Conservation (phyloP, 2,888 invertebrate genomes). For the Tiphia femorata region DNA sequence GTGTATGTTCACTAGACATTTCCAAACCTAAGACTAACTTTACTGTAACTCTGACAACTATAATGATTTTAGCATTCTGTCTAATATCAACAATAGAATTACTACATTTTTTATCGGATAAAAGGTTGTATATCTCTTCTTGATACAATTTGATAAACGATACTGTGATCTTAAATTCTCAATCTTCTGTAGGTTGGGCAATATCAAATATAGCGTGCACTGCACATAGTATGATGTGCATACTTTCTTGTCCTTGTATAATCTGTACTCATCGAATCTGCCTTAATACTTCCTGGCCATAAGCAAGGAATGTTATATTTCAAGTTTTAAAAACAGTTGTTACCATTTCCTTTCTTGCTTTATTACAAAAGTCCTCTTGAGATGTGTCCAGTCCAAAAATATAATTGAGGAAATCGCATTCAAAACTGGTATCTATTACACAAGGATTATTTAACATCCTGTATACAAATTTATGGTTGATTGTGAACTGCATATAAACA, state of each 20-base stretch:
- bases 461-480: conserved; percentile 79
- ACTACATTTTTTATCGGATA: conserved; percentile 77
- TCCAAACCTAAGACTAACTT: conserved; percentile 73
- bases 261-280: conserved; percentile 92
- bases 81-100: conserved; percentile 84
- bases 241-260: conserved; percentile 75
- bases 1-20: conserved; percentile 82
- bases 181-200: conserved; percentile 73
- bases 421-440: no score
- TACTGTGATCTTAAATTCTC: conserved; percentile 79
- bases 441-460: conserved; percentile 78
- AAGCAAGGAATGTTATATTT: conserved; percentile 93
- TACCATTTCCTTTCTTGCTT: conserved; percentile 79
- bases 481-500: conserved; percentile 78
- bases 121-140: conserved; percentile 87
- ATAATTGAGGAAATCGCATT: conserved; percentile 87
- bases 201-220: conserved; percentile 84
- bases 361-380: conserved; percentile 82
- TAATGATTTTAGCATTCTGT: conserved; percentile 76
- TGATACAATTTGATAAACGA: conserved; percentile 93
- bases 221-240: conserved; percentile 90
- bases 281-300: conserved; percentile 96
- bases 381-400: conserved; percentile 80
- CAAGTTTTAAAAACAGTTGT: conserved; percentile 88
- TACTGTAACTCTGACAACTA: conserved; percentile 75